These are phyloP conservation scores for Stenurella melanura DNA, from an alignment of 2,888 invertebrate genomes.

Conservation along the genomic window DNA sequence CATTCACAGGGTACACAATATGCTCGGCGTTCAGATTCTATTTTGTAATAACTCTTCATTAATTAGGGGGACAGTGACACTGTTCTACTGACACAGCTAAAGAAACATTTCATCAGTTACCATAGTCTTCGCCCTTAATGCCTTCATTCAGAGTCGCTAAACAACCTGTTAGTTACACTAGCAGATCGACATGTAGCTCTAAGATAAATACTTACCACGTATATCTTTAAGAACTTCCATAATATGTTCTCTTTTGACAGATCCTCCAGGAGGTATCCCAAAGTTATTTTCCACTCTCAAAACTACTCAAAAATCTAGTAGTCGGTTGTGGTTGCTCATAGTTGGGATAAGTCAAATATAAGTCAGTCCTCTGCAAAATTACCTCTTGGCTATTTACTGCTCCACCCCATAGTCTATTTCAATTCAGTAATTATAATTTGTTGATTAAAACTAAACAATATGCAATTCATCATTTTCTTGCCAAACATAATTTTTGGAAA, in stretches of 20 bases:
- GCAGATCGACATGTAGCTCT: slow-evolving; percentile 91
- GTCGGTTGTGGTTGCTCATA: slow-evolving; percentile 87
- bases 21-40: slow-evolving; percentile 89
- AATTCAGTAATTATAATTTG: too few species aligned
- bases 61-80: slow-evolving; percentile 95
- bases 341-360: slow-evolving; percentile 82
- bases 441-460: too few species aligned
- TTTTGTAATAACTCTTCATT: slow-evolving; percentile 95
- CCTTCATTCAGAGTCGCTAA: slow-evolving; percentile 75
- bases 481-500: too few species aligned
- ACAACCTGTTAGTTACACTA: slow-evolving; percentile 81
- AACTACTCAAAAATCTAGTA: slow-evolving; percentile 78
- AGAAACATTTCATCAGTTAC: slow-evolving; percentile 39
- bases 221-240: slow-evolving; percentile 92
- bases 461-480: too few species aligned
- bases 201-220: slow-evolving; percentile 87
- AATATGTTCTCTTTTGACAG: slow-evolving; percentile 88
- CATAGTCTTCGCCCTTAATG: slow-evolving; percentile 54
- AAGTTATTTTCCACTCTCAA: slow-evolving; percentile 87
- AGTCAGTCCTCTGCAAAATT: slow-evolving; percentile 83
- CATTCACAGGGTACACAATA: slow-evolving; percentile 97
- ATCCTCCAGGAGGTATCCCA: slow-evolving; percentile 79
- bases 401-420: slow-evolving; percentile 69
- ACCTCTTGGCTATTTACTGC: slow-evolving; percentile 87
- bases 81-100: slow-evolving; percentile 82